Percentiles rank a stretch among this genome's conserved stretches.
These are phyloP conservation scores for Cynopterus sphinx DNA, from an alignment of 2,797 vertebrate species.

Conservation along the genomic window DNA sequence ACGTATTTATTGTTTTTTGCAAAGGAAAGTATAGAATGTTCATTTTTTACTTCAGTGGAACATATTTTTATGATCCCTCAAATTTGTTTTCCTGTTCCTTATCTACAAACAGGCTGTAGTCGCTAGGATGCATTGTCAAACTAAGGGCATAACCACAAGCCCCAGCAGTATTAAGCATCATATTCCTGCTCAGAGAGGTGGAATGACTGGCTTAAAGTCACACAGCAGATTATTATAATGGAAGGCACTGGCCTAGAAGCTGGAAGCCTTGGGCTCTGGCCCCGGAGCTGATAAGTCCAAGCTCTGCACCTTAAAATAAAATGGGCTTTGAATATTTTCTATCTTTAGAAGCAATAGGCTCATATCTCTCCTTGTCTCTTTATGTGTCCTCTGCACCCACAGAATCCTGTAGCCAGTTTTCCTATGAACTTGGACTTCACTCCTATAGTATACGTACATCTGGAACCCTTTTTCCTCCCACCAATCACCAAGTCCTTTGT, in stretches of 20 bases:
- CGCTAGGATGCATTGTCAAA: slow-evolving; percentile 32
- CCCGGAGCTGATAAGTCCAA: background rate
- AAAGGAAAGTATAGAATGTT: slow-evolving; percentile 48
- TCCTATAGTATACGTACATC: slow-evolving; percentile 29
- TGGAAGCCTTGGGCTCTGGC: background rate
- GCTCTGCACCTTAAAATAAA: background rate
- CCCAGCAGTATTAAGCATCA: background rate
- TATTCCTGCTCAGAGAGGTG: background rate
- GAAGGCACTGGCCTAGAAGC: background rate
- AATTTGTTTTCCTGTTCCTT: slow-evolving; percentile 57
- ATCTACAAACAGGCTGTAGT: slow-evolving; percentile 61
- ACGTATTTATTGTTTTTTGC: background rate
- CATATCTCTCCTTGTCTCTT: background rate
- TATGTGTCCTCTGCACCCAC: background rate
- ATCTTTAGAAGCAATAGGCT: background rate
- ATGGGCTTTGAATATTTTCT: background rate
- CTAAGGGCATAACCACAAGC: background rate
- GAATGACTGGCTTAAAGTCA: background rate
- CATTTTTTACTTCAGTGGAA: slow-evolving; percentile 56
- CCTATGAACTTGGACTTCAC: background rate
- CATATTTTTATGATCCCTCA: slow-evolving; percentile 38
- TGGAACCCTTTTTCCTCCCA: slow-evolving; percentile 59
- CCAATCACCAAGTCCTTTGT: slow-evolving; percentile 5
- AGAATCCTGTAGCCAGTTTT: background rate
- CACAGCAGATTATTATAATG: background rate